These are phyloP conservation scores for Drosophila dives DNA, from an alignment of 2,888 invertebrate genomes.

Conservation along the genomic window DNA sequence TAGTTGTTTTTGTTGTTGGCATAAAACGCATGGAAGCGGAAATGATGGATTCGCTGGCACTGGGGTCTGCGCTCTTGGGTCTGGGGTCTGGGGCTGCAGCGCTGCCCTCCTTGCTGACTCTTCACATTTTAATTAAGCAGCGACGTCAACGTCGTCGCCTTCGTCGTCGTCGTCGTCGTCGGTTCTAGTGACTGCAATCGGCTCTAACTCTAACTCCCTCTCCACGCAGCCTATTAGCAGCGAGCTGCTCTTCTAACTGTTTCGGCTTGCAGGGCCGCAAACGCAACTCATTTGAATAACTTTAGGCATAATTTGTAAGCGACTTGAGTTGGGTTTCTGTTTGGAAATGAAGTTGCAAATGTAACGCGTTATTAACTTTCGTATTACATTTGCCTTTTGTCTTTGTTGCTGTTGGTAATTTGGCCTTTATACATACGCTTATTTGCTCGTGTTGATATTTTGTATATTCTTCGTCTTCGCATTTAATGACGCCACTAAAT, in stretches of 20 bases:
- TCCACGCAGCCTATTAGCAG: background rate
- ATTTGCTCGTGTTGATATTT: slow-evolving; percentile 10
- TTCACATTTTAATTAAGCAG: slow-evolving; percentile 81
- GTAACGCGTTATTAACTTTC: slow-evolving; percentile 82
- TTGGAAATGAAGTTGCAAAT: slow-evolving; percentile 77
- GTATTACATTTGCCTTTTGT: slow-evolving; percentile 67
- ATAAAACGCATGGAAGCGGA: slow-evolving; percentile 84
- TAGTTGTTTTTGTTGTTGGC: slow-evolving; percentile 36
- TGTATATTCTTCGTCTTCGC: slow-evolving; percentile 50
- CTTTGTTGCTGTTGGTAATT: slow-evolving; percentile 32
- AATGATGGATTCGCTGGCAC: slow-evolving; percentile 84
- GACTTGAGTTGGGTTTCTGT: slow-evolving; percentile 42
- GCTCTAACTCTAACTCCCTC: slow-evolving; percentile 9
- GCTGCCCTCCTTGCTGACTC: slow-evolving; percentile 56
- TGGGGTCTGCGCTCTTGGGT: slow-evolving; percentile 29
- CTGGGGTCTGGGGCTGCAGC: slow-evolving; percentile 35
- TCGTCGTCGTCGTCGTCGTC: slow-evolving; percentile 12
- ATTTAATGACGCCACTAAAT: slow-evolving; percentile 81
- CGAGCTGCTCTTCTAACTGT: slow-evolving; percentile 50
- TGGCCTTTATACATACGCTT: slow-evolving; percentile 11
- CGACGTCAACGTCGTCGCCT: slow-evolving; percentile 36
- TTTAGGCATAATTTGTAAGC: slow-evolving; percentile 79
- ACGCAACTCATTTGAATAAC: slow-evolving; percentile 78
- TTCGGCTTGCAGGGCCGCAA: slow-evolving; percentile 49
- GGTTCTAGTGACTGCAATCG: slow-evolving; percentile 76